phyloP scores from a whole-genome alignment of 1,140 invertebrate species.

The Drosophila rhopaloa region DNA sequence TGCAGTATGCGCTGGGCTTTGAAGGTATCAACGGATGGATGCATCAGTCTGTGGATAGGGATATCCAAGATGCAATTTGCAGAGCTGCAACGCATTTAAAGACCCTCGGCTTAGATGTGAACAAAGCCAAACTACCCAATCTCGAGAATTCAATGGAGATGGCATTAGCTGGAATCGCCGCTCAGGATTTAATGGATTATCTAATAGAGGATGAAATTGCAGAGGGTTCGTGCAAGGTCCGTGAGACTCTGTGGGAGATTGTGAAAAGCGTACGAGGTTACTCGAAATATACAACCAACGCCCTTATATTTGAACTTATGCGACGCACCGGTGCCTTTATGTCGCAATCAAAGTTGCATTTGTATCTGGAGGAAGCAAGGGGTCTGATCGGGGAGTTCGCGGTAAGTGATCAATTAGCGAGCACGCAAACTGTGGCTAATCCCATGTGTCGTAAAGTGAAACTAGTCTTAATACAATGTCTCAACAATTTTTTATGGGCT shows the following conservation, averaged over 20 bases:
- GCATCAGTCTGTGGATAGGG: constrained; percentile 47
- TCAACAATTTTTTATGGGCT: too few species aligned
- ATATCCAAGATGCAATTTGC: constrained; percentile 50
- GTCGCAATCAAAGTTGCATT: constrained; percentile 23
- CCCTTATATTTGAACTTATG: constrained; percentile 68
- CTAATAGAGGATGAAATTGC: constrained; percentile 26
- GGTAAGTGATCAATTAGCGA: constrained; percentile 44
- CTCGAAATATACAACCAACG: constrained; percentile 63
- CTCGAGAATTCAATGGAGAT: constrained; percentile 70
- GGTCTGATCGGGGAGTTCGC: constrained; percentile 44
- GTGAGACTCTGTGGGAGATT: constrained; percentile 43
- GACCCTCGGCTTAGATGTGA: constrained; percentile 35
- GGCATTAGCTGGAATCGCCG: constrained; percentile 39
- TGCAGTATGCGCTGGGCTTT: constrained; percentile 69
- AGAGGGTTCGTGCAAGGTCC: neutral
- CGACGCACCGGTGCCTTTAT: constrained; percentile 64
- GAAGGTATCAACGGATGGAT: constrained; percentile 66
- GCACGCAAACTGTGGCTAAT: constrained; percentile 3
- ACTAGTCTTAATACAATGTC: neutral
- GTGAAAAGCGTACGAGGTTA: constrained; percentile 24
- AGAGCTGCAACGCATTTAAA: constrained; percentile 51
- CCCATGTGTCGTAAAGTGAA: neutral
- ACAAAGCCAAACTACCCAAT: constrained; percentile 29
- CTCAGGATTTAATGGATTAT: constrained; percentile 44
- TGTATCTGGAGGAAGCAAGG: constrained; percentile 42